Evolutionary conservation across 2,797 vertebrate species (phyloP).

Genomic region (Phataginus tetradactyla): DNA sequence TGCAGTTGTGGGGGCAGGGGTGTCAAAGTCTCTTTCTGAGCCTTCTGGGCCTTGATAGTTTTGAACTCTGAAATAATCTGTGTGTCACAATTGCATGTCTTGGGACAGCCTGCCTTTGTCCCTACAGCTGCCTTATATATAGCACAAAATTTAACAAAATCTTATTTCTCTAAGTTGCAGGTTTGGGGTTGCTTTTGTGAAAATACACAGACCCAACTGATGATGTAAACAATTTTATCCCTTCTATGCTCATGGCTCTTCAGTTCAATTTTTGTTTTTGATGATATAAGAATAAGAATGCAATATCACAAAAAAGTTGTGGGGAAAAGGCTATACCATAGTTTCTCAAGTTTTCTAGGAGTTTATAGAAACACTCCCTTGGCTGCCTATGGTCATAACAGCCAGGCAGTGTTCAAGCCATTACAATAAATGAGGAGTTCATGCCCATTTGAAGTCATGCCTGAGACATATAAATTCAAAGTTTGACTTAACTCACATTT

Average conservation of each 20-base stretch:
- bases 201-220: neutral
- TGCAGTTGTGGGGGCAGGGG: no score
- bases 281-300: neutral
- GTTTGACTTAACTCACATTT: constrained; percentile 11
- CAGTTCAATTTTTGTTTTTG: constrained; percentile 25
- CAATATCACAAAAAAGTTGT: neutral
- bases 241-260: neutral
- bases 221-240: neutral
- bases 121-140: neutral
- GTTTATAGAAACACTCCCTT: neutral
- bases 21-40: no score
- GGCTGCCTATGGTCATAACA: neutral
- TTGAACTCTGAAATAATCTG: no score
- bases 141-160: neutral
- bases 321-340: neutral
- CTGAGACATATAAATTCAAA: neutral
- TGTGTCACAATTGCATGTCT: no score
- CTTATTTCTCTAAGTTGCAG: neutral
- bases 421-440: neutral
- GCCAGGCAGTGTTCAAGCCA: neutral
- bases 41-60: no score
- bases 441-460: constrained; percentile 7
- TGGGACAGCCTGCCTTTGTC: no score
- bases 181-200: constrained; percentile 35
- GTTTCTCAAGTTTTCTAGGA: neutral